phyloP scores from a whole-genome alignment of 2,113 vertebrate genomes.

The Sinocyclocheilus grahami region DNA sequence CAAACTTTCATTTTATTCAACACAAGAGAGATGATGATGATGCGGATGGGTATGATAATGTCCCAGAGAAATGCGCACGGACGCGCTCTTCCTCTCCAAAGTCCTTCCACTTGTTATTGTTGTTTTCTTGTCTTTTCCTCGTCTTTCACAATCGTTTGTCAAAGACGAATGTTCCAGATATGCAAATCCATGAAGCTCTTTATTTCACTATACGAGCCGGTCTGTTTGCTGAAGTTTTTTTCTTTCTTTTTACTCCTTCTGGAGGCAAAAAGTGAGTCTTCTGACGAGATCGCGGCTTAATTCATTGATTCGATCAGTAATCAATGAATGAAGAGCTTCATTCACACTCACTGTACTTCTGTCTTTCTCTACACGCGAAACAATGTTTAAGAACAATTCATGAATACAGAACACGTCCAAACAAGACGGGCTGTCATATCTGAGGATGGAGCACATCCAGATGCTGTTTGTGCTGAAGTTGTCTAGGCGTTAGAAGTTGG shows the following conservation, averaged over 20 bases:
- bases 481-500: conserved; percentile 72
- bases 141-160: conserved; percentile 74
- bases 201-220: conserved; percentile 82
- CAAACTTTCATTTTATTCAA: conserved; percentile 95
- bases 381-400: conserved; percentile 69
- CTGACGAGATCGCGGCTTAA: conserved; percentile 82
- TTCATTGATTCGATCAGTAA: conserved; percentile 89
- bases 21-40: conserved; percentile 47
- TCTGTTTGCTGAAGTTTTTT: conserved; percentile 61
- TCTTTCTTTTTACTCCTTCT: conserved; percentile 79
- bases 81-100: conserved; percentile 62
- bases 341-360: conserved; percentile 66
- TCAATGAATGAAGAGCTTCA: neutral
- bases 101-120: conserved; percentile 59
- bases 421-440: conserved; percentile 69
- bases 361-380: conserved; percentile 74
- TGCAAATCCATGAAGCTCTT: conserved; percentile 81
- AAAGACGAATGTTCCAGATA: conserved; percentile 82
- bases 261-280: conserved; percentile 88
- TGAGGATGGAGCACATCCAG: conserved; percentile 54
- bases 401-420: conserved; percentile 72
- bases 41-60: conserved; percentile 51
- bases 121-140: conserved; percentile 17
- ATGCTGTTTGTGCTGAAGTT: conserved; percentile 64
- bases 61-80: conserved; percentile 39